A percentile compares a stretch with the other conserved stretches of the same genome.
These are phyloP conservation scores for Urechis unicinctus DNA, from an alignment of 2,888 invertebrate species.

Conservation along the genomic window DNA sequence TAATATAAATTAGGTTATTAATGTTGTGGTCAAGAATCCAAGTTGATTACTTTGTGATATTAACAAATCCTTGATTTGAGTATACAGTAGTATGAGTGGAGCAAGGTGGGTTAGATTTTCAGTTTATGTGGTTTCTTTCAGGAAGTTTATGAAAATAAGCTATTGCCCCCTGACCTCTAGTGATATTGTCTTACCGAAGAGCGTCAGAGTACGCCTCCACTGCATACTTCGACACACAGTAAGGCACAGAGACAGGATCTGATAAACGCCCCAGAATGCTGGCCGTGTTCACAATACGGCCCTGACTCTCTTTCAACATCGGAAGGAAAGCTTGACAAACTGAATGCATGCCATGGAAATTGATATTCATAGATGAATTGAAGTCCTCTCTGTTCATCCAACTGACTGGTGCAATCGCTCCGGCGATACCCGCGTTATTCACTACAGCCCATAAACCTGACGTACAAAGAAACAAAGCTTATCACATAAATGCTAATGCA, in stretches of 20 bases:
- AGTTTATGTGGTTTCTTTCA: no score
- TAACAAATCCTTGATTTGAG: no score
- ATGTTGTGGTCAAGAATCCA: no score
- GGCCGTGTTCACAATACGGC: slow-evolving; percentile 32
- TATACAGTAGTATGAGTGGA: no score
- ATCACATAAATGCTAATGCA: no score
- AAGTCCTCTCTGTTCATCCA: slow-evolving; percentile 13
- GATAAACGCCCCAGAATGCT: slow-evolving; percentile 27
- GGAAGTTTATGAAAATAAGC: no score
- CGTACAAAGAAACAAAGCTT: no score
- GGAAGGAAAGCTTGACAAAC: slow-evolving; percentile 30
- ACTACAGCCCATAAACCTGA: slow-evolving; percentile 42
- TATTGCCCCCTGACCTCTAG: no score
- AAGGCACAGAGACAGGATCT: slow-evolving; percentile 17
- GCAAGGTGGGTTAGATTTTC: no score
- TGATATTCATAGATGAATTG: slow-evolving; percentile 24
- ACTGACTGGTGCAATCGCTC: slow-evolving; percentile 11
- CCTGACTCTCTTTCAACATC: slow-evolving; percentile 26
- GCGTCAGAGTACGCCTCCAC: slow-evolving; percentile 32
- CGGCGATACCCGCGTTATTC: slow-evolving; percentile 38
- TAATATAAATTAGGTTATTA: no score
- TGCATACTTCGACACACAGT: slow-evolving; percentile 32
- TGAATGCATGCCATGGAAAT: slow-evolving; percentile 43
- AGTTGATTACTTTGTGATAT: no score
- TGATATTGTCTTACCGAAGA: no score